A percentile compares a stretch with the other conserved stretches of the same genome.
phyloP scores from a whole-genome alignment of 2,797 vertebrate genomes.

The Pelobates cultripes region DNA sequence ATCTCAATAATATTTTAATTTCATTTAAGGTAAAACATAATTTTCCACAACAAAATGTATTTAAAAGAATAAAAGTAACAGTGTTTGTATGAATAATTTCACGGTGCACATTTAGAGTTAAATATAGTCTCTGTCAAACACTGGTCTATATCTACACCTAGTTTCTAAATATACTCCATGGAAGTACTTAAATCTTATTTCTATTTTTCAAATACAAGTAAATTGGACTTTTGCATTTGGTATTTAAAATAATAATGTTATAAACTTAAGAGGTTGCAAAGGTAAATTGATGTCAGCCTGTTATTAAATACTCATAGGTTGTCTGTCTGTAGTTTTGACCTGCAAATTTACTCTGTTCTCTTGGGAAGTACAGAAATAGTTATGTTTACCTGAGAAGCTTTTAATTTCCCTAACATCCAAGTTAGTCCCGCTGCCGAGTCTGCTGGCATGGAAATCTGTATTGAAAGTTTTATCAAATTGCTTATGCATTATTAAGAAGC shows the following conservation, averaged over 20 bases:
- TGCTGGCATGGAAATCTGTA: constrained; percentile 36
- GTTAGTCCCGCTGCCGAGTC: constrained; percentile 38
- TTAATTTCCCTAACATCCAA: constrained; percentile 47
- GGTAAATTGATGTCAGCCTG: not conserved
- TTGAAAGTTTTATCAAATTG: constrained; percentile 49
- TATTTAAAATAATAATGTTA: not conserved
- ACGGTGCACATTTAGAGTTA: not conserved
- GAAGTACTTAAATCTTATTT: not conserved
- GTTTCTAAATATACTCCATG: not conserved
- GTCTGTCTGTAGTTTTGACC: constrained; percentile 1
- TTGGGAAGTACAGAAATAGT: constrained; percentile 16
- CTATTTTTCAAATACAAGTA: not conserved
- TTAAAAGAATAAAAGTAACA: too few species aligned
- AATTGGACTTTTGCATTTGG: not conserved
- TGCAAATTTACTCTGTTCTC: constrained; percentile 19
- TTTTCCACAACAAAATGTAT: too few species aligned
- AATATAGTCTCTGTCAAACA: not conserved
- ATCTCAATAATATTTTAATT: too few species aligned
- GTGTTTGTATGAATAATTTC: not conserved
- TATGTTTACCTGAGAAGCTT: constrained; percentile 49
- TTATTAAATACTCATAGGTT: constrained; percentile 4
- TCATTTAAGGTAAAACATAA: too few species aligned
- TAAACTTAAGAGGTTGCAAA: not conserved
- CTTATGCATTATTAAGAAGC: constrained; percentile 55
- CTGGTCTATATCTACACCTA: not conserved